Evolutionary conservation across 2,113 vertebrate genomes (phyloP), one percentile per base, ranked within the genome.

Genomic region (Epinephelus lanceolatus): DNA sequence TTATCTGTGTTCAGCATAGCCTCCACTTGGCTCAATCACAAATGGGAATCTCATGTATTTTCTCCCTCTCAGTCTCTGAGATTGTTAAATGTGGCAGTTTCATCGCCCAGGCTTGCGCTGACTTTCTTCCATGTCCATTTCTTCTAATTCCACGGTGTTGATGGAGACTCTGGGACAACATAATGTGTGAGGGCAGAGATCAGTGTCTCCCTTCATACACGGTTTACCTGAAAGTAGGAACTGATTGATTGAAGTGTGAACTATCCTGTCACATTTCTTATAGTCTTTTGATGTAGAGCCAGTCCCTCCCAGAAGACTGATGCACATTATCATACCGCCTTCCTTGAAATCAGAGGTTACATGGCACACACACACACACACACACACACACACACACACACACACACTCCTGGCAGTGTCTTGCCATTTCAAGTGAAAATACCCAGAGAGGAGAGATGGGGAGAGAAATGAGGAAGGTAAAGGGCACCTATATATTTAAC

Each of bases 201-300:
- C 71, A 68, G 13, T 27, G 53, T 76, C 53, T 76, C 14, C 21
- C 23, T 37, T 75, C 77, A 30, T 67, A 57, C 37, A 62, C 59
- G 37, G 7, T 69, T 60, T 65, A 61, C 71, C 73, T 71, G 62
- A 68, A 74, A 84, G 62, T 30, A 62, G 66, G 59, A 72, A 19
- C 5, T 56, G 69, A 86, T 79, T 83, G 77, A 84, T 33, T 81
- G 68, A 70, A 80, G 80, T 53, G 27, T 53, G 73, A 86, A 55
- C 55, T 68, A 78, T 70, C 42, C 69, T 65, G 61, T 71, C 74
- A 73, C 4, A 63, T 81, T 83, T 77, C 70, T 37, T 49, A 60
- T n/a, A n/a, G 52, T 65, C 59, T 71, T 84, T 82, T 72, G 57
- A 84, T 89, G 61, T 61, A 62, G 66, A 88, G n/a, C 56, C 71